Evolutionary conservation across 2,888 invertebrate genomes (phyloP).

Genomic region (Mycalesis mineus): DNA sequence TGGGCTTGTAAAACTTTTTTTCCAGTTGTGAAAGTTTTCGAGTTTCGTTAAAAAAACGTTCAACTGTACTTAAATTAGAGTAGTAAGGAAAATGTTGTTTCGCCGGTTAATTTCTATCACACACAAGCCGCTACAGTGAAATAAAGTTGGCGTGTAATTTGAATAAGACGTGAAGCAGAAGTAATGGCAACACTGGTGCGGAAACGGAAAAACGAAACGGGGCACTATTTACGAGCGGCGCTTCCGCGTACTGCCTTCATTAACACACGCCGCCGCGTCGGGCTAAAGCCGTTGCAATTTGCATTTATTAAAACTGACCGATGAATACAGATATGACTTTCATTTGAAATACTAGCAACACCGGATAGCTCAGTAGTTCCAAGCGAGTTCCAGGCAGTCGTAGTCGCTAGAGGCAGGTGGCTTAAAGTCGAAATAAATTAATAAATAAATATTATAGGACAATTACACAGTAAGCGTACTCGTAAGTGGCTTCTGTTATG

Average conservation of each 20-base stretch:
- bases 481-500: too few species aligned
- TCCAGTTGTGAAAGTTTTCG: too few species aligned
- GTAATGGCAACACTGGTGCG: slow-evolving; percentile 64
- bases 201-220: slow-evolving; percentile 75
- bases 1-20: too few species aligned
- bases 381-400: too few species aligned
- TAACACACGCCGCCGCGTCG: slow-evolving; percentile 45
- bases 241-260: slow-evolving; percentile 67
- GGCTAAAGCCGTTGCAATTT: slow-evolving; percentile 36
- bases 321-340: slow-evolving; percentile 11
- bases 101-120: slow-evolving; percentile 7
- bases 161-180: slow-evolving; percentile 69
- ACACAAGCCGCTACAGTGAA: slow-evolving; percentile 36
- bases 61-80: too few species aligned
- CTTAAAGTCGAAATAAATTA: too few species aligned
- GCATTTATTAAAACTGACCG: slow-evolving; percentile 23
- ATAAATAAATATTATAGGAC: too few species aligned
- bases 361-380: too few species aligned
- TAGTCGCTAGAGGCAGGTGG: too few species aligned
- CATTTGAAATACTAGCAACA: not conserved
- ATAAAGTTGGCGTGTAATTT: slow-evolving; percentile 58
- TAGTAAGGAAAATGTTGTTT: not conserved
- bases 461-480: too few species aligned
- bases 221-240: slow-evolving; percentile 72
- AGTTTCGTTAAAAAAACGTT: too few species aligned